Evolutionary conservation across 2,113 vertebrate genomes (phyloP).

Genomic region (Drymodes brunneopygia): DNA sequence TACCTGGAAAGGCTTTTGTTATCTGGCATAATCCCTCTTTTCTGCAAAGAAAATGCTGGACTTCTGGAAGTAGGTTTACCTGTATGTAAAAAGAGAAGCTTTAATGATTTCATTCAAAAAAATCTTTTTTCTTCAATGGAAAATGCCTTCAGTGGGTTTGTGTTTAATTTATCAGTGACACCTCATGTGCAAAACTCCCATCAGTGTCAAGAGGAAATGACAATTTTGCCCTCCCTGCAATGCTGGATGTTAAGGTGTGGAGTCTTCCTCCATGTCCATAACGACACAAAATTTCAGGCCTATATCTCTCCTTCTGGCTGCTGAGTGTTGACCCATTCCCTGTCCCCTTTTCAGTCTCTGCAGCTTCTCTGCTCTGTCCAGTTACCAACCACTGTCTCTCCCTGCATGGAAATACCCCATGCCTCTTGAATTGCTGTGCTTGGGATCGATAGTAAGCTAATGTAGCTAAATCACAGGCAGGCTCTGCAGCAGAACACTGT

Average conservation of each 20-base stretch:
- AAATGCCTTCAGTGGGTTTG: not conserved
- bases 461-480: not conserved
- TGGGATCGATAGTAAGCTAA: not conserved
- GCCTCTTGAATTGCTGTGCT: not conserved
- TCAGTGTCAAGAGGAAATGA: not conserved
- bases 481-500: not conserved
- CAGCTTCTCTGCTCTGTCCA: not conserved
- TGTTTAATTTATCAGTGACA: not conserved
- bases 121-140: not conserved
- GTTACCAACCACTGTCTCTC: not conserved
- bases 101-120: not conserved
- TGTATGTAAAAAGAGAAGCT: conserved; percentile 56
- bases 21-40: conserved; percentile 81
- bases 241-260: not conserved
- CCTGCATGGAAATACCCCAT: not conserved
- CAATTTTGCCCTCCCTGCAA: not conserved
- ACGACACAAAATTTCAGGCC: not conserved
- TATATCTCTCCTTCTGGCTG: not conserved
- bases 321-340: not conserved
- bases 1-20: conserved; percentile 80
- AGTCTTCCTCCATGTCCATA: not conserved
- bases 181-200: not conserved
- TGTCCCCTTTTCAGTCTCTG: not conserved
- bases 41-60: conserved; percentile 83
- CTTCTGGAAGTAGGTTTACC: conserved; percentile 84